phyloP scores from a whole-genome alignment of 2,888 invertebrate genomes.

The Cosmia trapezina region DNA sequence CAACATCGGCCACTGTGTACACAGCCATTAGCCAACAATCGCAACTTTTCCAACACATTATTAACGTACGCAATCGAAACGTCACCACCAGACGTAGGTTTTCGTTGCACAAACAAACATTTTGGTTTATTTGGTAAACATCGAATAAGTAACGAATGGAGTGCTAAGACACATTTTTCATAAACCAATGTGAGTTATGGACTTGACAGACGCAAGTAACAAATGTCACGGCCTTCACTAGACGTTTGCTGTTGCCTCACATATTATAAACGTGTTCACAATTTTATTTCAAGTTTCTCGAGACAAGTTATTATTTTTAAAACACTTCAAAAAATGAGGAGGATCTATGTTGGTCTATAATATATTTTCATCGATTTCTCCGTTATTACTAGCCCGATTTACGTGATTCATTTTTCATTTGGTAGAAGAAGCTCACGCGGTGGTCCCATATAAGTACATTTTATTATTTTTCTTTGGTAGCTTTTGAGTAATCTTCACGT shows the following conservation, averaged over 20 bases:
- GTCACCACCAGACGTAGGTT: conserved; percentile 84
- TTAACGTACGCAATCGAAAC: conserved; percentile 74
- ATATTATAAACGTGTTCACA: too few species aligned
- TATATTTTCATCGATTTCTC: too few species aligned
- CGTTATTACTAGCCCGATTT: too few species aligned
- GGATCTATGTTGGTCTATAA: too few species aligned
- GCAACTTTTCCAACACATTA: conserved; percentile 63
- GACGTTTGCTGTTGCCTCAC: background rate
- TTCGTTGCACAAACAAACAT: conserved; percentile 82
- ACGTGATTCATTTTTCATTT: too few species aligned
- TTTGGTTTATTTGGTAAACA: conserved; percentile 82
- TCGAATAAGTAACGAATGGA: conserved; percentile 55
- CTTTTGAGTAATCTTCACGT: too few species aligned
- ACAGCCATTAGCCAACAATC: conserved; percentile 55
- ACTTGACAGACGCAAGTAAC: background rate
- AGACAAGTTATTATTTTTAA: too few species aligned
- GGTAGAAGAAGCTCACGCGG: too few species aligned
- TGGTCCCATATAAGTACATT: too few species aligned
- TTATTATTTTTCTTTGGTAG: too few species aligned
- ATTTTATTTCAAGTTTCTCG: background rate
- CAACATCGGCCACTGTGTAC: conserved; percentile 40
- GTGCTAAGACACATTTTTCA: background rate
- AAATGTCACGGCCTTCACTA: background rate
- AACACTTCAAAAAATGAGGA: too few species aligned
- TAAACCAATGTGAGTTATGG: background rate